Conservation (phyloP, 2,797 vertebrate species). For the Enteromius paludinosus region DNA sequence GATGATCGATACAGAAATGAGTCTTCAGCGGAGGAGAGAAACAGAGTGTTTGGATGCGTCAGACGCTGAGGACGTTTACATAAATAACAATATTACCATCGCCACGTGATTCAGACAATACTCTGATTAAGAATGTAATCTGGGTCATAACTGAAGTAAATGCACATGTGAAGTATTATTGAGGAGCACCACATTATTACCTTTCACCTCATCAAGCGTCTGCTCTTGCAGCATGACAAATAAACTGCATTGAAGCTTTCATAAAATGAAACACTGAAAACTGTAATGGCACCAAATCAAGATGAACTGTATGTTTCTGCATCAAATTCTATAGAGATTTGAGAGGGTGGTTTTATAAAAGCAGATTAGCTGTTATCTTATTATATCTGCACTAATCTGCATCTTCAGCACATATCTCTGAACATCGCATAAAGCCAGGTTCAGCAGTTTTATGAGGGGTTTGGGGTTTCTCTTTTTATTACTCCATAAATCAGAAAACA, state of each 20-base stretch:
- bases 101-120: too few species aligned
- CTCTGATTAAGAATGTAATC: too few species aligned
- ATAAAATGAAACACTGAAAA: too few species aligned
- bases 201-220: too few species aligned
- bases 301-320: too few species aligned
- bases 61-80: background rate
- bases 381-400: background rate
- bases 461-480: background rate
- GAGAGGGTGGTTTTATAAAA: background rate
- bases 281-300: too few species aligned
- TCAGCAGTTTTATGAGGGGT: background rate
- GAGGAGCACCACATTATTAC: too few species aligned
- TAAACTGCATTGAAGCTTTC: too few species aligned
- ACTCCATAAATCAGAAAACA: background rate
- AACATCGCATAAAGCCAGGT: background rate
- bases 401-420: background rate
- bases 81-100: too few species aligned
- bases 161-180: too few species aligned
- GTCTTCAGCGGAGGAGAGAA: background rate
- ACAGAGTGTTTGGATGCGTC: background rate
- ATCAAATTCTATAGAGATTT: background rate
- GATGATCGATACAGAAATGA: constrained; percentile 42
- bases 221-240: too few species aligned
- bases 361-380: background rate
- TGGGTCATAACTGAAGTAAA: too few species aligned